phyloP scores from a whole-genome alignment of 1,140 invertebrate genomes.

The Chionoecetes opilio region DNA sequence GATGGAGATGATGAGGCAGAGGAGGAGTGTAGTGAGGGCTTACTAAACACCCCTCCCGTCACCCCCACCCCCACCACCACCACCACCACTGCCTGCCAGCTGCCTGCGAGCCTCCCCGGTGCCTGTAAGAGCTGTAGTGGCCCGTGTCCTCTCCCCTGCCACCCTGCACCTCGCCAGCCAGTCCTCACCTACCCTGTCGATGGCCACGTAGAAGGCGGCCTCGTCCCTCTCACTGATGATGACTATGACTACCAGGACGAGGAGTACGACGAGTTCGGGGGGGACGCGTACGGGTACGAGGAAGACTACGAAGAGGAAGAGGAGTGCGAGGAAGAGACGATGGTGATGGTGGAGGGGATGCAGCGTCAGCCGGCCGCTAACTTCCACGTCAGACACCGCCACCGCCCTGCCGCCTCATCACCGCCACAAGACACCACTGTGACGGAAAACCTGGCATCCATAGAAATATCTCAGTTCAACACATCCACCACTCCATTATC shows the following conservation, averaged over 20 bases:
- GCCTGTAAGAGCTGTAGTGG: not conserved
- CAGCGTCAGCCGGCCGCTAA: not conserved
- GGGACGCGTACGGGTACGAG: conserved; percentile 70
- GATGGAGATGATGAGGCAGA: conserved; percentile 32
- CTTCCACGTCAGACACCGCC: conserved; percentile 71
- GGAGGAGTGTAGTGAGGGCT: not conserved
- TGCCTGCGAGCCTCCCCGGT: conserved; percentile 14
- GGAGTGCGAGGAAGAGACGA: conserved; percentile 19
- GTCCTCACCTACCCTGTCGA: conserved; percentile 74
- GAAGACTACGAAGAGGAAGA: conserved; percentile 56
- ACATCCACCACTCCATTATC: conserved; percentile 6
- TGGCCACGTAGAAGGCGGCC: conserved; percentile 65
- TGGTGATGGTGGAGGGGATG: not conserved
- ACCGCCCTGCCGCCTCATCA: conserved; percentile 19
- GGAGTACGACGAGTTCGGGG: conserved; percentile 69
- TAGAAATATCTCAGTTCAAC: not conserved
- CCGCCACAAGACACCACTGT: conserved; percentile 2
- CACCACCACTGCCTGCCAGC: not conserved
- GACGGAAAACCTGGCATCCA: conserved; percentile 32
- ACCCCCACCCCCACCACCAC: not conserved
- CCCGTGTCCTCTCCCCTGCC: conserved; percentile 31
- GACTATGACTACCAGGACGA: conserved; percentile 71
- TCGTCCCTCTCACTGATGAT: conserved; percentile 62
- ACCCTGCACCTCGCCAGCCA: conserved; percentile 46
- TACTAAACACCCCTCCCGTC: not conserved